A percentile compares a stretch with the other conserved stretches of the same genome.
Conservation (phyloP, 2,888 invertebrate genomes). For the Lepeophtheirus nordmannii region DNA sequence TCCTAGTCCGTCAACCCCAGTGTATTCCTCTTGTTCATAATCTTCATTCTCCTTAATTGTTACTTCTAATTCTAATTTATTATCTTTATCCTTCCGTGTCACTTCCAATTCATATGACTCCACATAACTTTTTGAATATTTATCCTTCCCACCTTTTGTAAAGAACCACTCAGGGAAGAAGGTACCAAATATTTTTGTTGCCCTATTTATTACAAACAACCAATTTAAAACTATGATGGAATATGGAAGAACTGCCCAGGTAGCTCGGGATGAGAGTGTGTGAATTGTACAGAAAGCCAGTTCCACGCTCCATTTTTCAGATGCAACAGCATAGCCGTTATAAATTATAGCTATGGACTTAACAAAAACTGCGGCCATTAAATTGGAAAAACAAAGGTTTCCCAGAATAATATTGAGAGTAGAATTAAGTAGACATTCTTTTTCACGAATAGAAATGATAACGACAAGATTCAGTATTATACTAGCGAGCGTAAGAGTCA, state of each 20-base stretch:
- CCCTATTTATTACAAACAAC: conserved; percentile 6
- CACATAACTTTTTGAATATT: neutral
- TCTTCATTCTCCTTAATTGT: neutral
- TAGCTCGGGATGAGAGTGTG: conserved; percentile 12
- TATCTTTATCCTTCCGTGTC: neutral
- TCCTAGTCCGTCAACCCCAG: conserved; percentile 4
- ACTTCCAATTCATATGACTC: neutral
- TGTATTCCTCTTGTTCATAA: conserved; percentile 10
- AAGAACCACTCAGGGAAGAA: neutral
- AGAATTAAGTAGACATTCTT: conserved; percentile 8
- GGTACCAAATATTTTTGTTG: neutral
- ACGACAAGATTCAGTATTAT: conserved; percentile 14
- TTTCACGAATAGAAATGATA: conserved; percentile 20
- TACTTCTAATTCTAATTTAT: neutral
- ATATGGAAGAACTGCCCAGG: conserved; percentile 23
- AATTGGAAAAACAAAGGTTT: conserved; percentile 21
- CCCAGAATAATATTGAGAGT: conserved; percentile 16
- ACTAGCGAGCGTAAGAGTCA: conserved; percentile 1
- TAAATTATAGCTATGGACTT: conserved; percentile 23
- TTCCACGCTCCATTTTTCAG: conserved; percentile 11
- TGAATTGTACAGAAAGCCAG: conserved; percentile 19
- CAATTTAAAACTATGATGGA: conserved; percentile 9
- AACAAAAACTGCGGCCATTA: conserved; percentile 19
- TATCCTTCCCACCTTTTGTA: neutral
- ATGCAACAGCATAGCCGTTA: conserved; percentile 16